phyloP scores from a whole-genome alignment of 2,888 invertebrate genomes.

The Agelastica alni region DNA sequence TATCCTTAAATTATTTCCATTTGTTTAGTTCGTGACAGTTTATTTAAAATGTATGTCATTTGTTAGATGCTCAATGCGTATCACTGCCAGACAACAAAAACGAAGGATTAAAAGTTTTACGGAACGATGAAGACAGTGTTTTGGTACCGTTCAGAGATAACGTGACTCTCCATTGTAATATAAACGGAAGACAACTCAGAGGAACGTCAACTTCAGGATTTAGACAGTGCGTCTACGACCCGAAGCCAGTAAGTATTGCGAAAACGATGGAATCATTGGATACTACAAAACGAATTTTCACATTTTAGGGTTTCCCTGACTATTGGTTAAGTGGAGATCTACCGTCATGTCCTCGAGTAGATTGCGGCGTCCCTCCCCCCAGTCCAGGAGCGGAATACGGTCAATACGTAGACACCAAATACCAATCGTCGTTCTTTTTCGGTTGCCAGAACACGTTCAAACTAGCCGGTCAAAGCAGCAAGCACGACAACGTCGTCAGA shows the following conservation, averaged over 20 bases:
- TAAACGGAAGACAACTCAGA: conserved; percentile 75
- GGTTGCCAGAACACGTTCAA: conserved; percentile 96
- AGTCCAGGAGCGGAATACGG: conserved; percentile 95
- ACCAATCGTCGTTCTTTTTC: conserved; percentile 92
- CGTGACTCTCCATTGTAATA: conserved; percentile 82
- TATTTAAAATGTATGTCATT: too few relatives aligned
- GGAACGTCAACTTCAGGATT: conserved; percentile 83
- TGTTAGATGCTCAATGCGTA: conserved; percentile 86
- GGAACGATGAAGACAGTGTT: conserved; percentile 81
- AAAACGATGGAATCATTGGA: too few relatives aligned
- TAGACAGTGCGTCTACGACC: conserved; percentile 95
- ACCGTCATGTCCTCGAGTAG: conserved; percentile 85
- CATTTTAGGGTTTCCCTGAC: conserved; percentile 74
- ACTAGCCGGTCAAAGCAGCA: conserved; percentile 87
- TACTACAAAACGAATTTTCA: too few relatives aligned
- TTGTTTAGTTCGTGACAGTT: too few relatives aligned
- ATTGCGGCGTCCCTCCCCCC: conserved; percentile 89
- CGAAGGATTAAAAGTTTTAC: conserved; percentile 78
- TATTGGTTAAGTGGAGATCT: conserved; percentile 88
- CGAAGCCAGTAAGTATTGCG: conserved; percentile 73
- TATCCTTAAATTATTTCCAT: too few relatives aligned
- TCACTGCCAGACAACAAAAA: conserved; percentile 87
- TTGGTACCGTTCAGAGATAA: conserved; percentile 88
- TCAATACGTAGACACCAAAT: conserved; percentile 83
- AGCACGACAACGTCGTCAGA: conserved; percentile 88